A percentile compares a stretch with the other conserved stretches of the same genome.
These are phyloP conservation scores for Leptobrachium leishanense DNA, from an alignment of 2,113 vertebrate genomes.

Conservation along the genomic window DNA sequence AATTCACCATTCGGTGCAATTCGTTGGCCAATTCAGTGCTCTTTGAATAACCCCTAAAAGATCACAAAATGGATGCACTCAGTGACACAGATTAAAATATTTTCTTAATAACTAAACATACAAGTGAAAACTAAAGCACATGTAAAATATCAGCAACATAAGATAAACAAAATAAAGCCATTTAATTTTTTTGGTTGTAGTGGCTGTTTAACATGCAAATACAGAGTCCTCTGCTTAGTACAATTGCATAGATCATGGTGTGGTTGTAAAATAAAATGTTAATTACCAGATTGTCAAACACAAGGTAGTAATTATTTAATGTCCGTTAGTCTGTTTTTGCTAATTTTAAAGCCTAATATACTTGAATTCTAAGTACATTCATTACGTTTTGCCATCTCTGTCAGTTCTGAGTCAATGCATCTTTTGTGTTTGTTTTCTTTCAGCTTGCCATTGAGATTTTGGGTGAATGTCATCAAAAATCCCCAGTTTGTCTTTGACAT, in stretches of 20 bases:
- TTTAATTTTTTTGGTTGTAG: no score
- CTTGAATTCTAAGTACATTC: background rate
- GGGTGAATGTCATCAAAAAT: constrained; percentile 99
- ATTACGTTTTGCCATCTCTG: background rate
- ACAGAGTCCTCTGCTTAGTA: background rate
- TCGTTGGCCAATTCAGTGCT: no score
- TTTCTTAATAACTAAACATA: no score
- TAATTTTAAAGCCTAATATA: no score
- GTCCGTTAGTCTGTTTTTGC: background rate
- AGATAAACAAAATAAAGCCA: no score
- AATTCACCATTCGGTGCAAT: no score
- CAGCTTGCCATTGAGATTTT: constrained; percentile 92
- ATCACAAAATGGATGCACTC: no score
- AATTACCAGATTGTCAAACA: background rate
- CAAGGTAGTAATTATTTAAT: background rate
- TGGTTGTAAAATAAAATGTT: background rate
- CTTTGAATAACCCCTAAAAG: no score
- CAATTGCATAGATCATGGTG: background rate
- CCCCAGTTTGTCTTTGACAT: constrained; percentile 98
- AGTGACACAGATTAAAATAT: no score
- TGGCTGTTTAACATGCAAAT: background rate
- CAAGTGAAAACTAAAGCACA: no score
- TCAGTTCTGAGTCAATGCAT: background rate
- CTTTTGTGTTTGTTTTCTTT: constrained; percentile 9
- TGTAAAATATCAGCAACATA: no score